A percentile compares a stretch with the other conserved stretches of the same genome.
These are phyloP conservation scores for Nematolebias whitei DNA, from an alignment of 2,113 vertebrate genomes.

Conservation along the genomic window DNA sequence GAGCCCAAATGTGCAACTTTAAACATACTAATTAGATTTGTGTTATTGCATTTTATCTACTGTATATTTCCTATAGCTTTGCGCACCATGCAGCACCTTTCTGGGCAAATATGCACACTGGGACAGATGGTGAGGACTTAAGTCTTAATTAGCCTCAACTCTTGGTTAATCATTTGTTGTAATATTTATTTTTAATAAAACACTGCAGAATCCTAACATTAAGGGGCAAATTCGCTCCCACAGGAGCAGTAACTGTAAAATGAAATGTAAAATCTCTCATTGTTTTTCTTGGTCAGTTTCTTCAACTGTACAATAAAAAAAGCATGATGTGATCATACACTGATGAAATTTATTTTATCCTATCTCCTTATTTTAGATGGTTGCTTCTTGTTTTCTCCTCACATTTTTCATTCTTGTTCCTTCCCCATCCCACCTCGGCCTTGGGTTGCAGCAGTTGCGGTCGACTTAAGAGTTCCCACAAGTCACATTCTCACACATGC, in stretches of 20 bases:
- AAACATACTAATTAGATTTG: background rate
- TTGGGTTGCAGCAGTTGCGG: conserved; percentile 2
- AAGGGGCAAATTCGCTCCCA: background rate
- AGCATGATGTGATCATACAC: background rate
- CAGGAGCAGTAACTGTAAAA: background rate
- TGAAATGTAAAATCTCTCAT: background rate
- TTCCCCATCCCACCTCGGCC: no score
- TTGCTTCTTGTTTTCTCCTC: background rate
- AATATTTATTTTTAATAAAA: conserved; percentile 16
- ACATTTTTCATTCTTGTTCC: conserved; percentile 1
- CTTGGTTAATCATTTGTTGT: background rate
- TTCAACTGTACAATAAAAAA: background rate
- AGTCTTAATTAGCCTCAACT: conserved; percentile 16
- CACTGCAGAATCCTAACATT: background rate
- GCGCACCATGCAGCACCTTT: conserved; percentile 1
- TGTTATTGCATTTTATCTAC: background rate
- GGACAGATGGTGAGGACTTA: background rate
- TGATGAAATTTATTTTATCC: background rate
- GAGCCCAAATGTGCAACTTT: background rate
- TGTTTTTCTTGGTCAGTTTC: background rate
- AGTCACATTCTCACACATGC: background rate
- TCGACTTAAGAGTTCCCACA: conserved; percentile 10
- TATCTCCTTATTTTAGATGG: background rate
- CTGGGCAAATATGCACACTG: background rate
- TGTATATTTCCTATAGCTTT: conserved; percentile 10